A percentile compares a stretch with the other conserved stretches of the same genome.
phyloP scores from a whole-genome alignment of 2,113 vertebrate genomes.

The Cheirogaleus medius region DNA sequence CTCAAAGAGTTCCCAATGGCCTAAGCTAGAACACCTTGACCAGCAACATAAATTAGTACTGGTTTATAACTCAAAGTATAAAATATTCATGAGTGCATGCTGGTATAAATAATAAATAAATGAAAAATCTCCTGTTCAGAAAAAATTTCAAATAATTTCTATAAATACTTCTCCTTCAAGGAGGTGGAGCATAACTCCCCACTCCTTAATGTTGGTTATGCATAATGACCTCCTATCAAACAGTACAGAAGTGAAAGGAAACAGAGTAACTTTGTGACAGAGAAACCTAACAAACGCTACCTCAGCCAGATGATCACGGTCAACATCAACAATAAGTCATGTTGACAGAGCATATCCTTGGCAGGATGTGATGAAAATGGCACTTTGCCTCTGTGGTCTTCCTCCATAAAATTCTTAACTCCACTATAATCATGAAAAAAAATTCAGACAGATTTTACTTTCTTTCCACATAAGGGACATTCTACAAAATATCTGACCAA shows the following conservation, averaged over 20 bases:
- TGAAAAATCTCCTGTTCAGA: background rate
- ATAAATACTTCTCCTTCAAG: background rate
- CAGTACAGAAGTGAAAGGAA: too few relatives aligned
- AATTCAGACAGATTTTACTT: background rate
- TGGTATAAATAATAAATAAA: background rate
- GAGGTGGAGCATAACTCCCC: background rate
- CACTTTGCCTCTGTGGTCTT: background rate
- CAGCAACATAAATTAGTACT: background rate
- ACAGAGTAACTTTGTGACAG: too few relatives aligned
- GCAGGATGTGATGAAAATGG: background rate
- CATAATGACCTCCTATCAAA: background rate
- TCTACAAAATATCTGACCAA: background rate
- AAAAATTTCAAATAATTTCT: background rate
- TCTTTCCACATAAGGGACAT: background rate
- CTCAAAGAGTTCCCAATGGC: fast-evolving
- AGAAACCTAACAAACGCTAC: background rate
- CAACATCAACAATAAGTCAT: background rate
- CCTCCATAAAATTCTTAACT: background rate
- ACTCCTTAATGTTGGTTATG: background rate
- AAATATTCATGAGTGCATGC: background rate
- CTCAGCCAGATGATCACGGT: background rate
- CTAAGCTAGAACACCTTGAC: background rate
- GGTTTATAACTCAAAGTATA: background rate
- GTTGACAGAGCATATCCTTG: background rate
- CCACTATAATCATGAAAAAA: background rate